Evolutionary conservation across 2,888 invertebrate species (phyloP).

Genomic region (Thecocarcelia acutangulata): DNA sequence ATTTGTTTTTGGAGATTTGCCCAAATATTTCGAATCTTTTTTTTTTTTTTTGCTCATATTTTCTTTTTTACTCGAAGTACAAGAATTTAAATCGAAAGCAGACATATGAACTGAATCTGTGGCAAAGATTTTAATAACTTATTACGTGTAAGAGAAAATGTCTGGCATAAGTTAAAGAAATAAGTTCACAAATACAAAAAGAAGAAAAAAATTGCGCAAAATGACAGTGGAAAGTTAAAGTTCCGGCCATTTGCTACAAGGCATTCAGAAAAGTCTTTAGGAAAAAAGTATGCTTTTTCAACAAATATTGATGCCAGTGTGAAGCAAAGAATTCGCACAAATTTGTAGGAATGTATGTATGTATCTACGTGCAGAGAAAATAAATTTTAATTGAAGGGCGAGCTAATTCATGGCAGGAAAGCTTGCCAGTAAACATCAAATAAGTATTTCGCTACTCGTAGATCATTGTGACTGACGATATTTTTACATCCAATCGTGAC

Average conservation of each 20-base stretch:
- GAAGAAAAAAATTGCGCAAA: conserved; percentile 39
- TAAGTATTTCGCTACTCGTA: too few species aligned
- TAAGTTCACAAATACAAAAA: conserved; percentile 26
- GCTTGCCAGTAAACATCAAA: too few species aligned
- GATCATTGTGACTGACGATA: too few species aligned
- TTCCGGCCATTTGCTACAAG: conserved; percentile 64
- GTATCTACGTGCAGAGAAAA: too few species aligned
- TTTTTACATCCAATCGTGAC: too few species aligned
- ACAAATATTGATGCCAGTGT: neutral
- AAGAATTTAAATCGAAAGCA: conserved; percentile 62
- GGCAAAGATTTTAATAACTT: conserved; percentile 64
- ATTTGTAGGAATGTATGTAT: neutral
- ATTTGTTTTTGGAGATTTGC: conserved; percentile 65
- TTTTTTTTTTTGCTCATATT: conserved; percentile 28
- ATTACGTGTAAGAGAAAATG: conserved; percentile 59
- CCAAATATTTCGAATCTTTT: conserved; percentile 48
- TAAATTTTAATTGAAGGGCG: too few species aligned
- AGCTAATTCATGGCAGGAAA: too few species aligned
- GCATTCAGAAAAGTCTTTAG: conserved; percentile 34
- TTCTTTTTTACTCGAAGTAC: conserved; percentile 5
- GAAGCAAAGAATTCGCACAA: neutral
- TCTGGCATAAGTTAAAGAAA: conserved; percentile 53
- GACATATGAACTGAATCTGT: conserved; percentile 62
- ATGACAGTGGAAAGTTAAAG: conserved; percentile 53
- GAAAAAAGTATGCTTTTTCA: conserved; percentile 7